Base-by-base conservation (phyloP, 2,113 vertebrate species). In the Tretioscincus oriximinensis region DNA sequence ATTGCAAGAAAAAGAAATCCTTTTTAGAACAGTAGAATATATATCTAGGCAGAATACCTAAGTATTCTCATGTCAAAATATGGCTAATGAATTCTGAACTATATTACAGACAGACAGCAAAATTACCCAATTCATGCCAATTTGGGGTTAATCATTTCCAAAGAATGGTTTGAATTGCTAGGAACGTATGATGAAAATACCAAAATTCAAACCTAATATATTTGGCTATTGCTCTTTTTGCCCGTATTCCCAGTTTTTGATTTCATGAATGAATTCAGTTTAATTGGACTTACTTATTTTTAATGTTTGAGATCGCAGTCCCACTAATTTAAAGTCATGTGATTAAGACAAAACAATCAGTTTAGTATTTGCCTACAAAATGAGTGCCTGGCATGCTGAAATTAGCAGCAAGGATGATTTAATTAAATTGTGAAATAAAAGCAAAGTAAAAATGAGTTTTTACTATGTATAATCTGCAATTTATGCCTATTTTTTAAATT, bases 1-100 rank as follows among this genome's bases (percentile, higher is more conserved):
- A 65, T 65, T 65, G 4, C 85, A 92, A 26, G 78, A 80, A 63
- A 76, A 16, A n/a, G 4, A 2, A 79, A 78, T 75, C 66, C 14
- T 16, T 22, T 77, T 45, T 81, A 73, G 22, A 66, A 77, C 28
- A 41, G 22, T 31, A 26, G 35, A 16, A 20, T 18, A 1, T 51
- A 65, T 28, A 35, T 74, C 22, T 67, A 35, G 31, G 74, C 20
- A 88, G 60, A 7, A 28, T 5, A 49, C 31, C 12, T 21, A 47
- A 67, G 24, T 28, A 45, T 45, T 3, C 21, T 47, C 35, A 45
- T 22, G 28, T 35, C 51, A 14, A 60, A 61, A 61, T 9, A 61
- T 78, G 28, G 20, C 18, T 21, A 31, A 1, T 51, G 9, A 31
- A 29, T 29, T n/a, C 28, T 31, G 47, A 54, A 16, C 20, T 24